phyloP scores from a whole-genome alignment of 1,140 invertebrate species.

The Lepidotrigona ventralis region DNA sequence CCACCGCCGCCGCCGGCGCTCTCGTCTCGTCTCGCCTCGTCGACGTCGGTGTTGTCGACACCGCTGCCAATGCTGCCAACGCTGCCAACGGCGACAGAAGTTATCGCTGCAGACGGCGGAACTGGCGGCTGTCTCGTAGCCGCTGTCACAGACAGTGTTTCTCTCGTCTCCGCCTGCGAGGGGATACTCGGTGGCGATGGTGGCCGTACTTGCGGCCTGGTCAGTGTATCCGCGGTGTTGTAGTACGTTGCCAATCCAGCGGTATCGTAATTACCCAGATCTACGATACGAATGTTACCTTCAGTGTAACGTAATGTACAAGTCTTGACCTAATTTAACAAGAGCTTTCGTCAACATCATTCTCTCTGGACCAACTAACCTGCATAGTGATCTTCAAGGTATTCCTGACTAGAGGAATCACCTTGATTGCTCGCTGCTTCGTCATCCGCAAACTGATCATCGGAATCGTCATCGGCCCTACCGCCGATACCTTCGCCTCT shows the following conservation, averaged over 20 bases:
- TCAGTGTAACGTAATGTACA: neutral
- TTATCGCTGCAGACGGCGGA: conserved; percentile 59
- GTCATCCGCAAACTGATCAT: conserved; percentile 85
- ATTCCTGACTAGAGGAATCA: conserved; percentile 83
- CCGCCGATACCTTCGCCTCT: conserved; percentile 70
- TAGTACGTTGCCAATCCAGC: conserved; percentile 78
- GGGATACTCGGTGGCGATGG: conserved; percentile 71
- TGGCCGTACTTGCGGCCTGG: conserved; percentile 73
- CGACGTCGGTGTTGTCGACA: conserved; percentile 63
- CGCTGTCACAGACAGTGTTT: conserved; percentile 53
- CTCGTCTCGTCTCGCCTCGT: conserved; percentile 67
- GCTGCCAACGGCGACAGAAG: conserved; percentile 29
- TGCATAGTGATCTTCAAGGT: conserved; percentile 80
- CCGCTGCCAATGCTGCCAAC: conserved; percentile 29
- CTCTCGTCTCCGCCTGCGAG: conserved; percentile 68
- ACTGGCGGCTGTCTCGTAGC: conserved; percentile 61
- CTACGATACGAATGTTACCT: conserved; percentile 53
- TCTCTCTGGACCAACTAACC: conserved; percentile 54
- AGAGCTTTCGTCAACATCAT: too few species aligned
- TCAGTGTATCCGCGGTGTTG: conserved; percentile 77
- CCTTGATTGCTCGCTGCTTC: conserved; percentile 83
- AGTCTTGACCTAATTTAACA: neutral
- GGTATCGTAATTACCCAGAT: conserved; percentile 77
- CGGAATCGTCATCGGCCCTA: conserved; percentile 81
- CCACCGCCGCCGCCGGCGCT: conserved; percentile 84